Conservation (phyloP, 2,888 invertebrate genomes). For the Hofmannophila pseudospretella region DNA sequence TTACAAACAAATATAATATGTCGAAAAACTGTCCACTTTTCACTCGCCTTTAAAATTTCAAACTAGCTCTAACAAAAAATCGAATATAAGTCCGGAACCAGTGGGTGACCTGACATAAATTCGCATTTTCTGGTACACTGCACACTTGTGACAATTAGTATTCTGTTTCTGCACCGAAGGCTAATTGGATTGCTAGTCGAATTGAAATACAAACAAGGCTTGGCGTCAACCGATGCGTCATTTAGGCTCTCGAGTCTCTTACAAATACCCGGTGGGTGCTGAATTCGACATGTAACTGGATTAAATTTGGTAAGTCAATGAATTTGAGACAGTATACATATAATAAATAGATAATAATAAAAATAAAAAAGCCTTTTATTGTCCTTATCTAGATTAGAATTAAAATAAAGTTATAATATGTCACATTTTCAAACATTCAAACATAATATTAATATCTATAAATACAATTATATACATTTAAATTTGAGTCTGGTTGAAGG, state of each 20-base stretch:
- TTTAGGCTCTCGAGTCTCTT: conserved; percentile 21
- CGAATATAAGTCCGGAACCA: not conserved
- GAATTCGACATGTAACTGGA: not conserved
- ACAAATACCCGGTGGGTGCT: conserved; percentile 3
- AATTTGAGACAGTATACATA: not conserved
- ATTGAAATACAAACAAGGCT: conserved; percentile 40
- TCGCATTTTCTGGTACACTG: conserved; percentile 4
- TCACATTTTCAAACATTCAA: too few species aligned
- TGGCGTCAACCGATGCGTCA: conserved; percentile 23
- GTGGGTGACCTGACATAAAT: conserved; percentile 1
- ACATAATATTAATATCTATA: too few species aligned
- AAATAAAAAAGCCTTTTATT: too few species aligned
- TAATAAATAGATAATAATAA: too few species aligned
- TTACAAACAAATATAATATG: too few species aligned
- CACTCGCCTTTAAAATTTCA: too few species aligned
- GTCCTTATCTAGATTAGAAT: too few species aligned
- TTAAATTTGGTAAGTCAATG: not conserved
- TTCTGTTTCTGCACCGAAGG: conserved; percentile 37
- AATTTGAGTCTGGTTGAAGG: too few species aligned
- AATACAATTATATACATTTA: too few species aligned
- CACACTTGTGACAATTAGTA: conserved; percentile 36
- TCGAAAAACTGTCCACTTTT: too few species aligned
- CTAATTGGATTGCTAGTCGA: conserved; percentile 55
- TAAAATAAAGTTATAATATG: too few species aligned
- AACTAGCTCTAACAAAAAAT: too few species aligned